Base-by-base conservation (phyloP, 2,113 vertebrate species). In the Cephalopterus ornatus region DNA sequence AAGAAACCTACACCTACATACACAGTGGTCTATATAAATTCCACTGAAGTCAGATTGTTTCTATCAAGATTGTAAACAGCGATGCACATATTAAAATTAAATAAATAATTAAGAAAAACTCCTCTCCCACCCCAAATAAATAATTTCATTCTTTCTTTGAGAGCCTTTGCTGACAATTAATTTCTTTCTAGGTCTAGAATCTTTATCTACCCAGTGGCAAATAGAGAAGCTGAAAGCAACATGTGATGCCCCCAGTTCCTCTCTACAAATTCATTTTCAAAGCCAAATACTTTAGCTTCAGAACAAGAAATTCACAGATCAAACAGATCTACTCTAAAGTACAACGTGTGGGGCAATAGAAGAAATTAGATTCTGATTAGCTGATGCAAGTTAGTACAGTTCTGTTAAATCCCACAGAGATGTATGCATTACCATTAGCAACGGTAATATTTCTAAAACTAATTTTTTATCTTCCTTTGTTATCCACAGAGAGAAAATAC, bases 101-200 rank as follows among this genome's bases (percentile, higher is more conserved):
- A 42, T 42, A 42, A 49, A 46, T 46, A 46, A 46, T 21, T 46
- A 46, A 46, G 44, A 46, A 46, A 37, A 71, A 20, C 9, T 5
- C 7, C 5, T 10, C n/a, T 35, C 14, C n/a, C 3, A 4, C 2
- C 6, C 3, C 6, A 4, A 19, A 53, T 55, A 16, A 22, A 26
- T 8, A 5, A 7, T 27, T 18, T 68, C 3, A 26, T 37, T 72
- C 3, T 58, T 0, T 56, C 8, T 80, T 61, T 83, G 24, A 58
- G 17, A 56, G 68, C 4, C 1, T 42, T 56, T 83, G 15, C 23
- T 70, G 16, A 35, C 16, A 23, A 37, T 9, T 74, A 7, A 22
- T 76, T 92, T 88, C 13, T 79, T 76, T 75, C 35, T 68, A 50
- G 5, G 18, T 63, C 39, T 67, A 35, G 27, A 71, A 23, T 47